phyloP scores from a whole-genome alignment of 2,797 vertebrate species.

The Protonibea diacanthus region DNA sequence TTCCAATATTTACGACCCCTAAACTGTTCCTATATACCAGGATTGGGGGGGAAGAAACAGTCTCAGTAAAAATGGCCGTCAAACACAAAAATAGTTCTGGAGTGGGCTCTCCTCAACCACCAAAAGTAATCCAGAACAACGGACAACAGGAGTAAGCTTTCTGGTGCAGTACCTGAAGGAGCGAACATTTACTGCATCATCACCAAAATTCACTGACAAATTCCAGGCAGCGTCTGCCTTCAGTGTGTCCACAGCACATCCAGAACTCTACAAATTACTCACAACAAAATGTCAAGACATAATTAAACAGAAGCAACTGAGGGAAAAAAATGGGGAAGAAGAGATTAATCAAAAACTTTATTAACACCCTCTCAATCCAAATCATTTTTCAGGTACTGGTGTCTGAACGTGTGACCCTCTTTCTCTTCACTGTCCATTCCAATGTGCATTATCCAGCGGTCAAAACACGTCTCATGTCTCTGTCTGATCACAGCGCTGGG shows the following conservation, averaged over 20 bases:
- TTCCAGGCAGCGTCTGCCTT: conserved; percentile 26
- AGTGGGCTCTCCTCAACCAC: conserved; percentile 39
- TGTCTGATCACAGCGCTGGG: conserved; percentile 82
- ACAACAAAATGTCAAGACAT: conserved; percentile 62
- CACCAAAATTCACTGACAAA: conserved; percentile 36
- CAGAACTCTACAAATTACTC: conserved; percentile 64
- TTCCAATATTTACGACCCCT: conserved; percentile 56
- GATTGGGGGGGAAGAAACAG: conserved; percentile 29
- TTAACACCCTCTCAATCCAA: conserved; percentile 54
- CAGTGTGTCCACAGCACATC: conserved; percentile 50
- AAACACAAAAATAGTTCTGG: conserved; percentile 34
- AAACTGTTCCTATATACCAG: conserved; percentile 43
- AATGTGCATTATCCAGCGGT: conserved; percentile 59
- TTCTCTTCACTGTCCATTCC: conserved; percentile 47
- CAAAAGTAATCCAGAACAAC: conserved; percentile 35
- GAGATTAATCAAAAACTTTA: conserved; percentile 55
- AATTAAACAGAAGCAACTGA: conserved; percentile 60
- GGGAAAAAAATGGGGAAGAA: neutral
- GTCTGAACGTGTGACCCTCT: conserved; percentile 26
- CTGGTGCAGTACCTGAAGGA: conserved; percentile 52
- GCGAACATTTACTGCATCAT: conserved; percentile 42
- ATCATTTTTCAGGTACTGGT: conserved; percentile 53
- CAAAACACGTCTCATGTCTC: conserved; percentile 86
- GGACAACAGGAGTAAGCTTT: conserved; percentile 37
- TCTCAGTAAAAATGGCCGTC: conserved; percentile 62